phyloP scores from a whole-genome alignment of 2,797 vertebrate genomes.

The Acipenser oxyrinchus region DNA sequence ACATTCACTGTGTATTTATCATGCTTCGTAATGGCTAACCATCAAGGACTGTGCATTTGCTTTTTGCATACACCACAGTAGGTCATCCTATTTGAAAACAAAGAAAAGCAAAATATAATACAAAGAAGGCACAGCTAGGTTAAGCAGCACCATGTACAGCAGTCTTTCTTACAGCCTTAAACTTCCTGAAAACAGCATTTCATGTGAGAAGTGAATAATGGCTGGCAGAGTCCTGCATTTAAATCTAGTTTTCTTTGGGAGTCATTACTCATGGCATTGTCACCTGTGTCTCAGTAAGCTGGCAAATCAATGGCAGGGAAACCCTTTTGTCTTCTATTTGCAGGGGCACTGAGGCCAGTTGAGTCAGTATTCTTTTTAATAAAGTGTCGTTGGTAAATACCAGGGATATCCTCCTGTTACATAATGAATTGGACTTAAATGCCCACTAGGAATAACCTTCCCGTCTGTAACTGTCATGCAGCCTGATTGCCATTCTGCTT shows the following conservation, averaged over 20 bases:
- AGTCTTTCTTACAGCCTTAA: too few relatives aligned
- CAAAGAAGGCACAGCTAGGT: too few relatives aligned
- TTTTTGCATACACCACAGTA: too few relatives aligned
- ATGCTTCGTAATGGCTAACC: too few relatives aligned
- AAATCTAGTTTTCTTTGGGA: constrained; percentile 8
- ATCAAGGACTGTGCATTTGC: too few relatives aligned
- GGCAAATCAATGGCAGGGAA: constrained; percentile 53
- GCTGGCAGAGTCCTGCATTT: neutral
- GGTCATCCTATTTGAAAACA: too few relatives aligned
- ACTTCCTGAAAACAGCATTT: too few relatives aligned
- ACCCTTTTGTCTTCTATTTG: constrained; percentile 55
- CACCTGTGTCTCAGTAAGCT: constrained; percentile 36
- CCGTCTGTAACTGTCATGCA: constrained; percentile 40
- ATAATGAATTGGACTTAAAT: constrained; percentile 41
- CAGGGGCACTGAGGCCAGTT: constrained; percentile 55
- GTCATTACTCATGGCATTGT: too few relatives aligned
- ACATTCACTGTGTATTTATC: too few relatives aligned
- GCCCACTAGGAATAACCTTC: constrained; percentile 47
- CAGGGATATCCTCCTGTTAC: constrained; percentile 47
- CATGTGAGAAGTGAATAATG: too few relatives aligned
- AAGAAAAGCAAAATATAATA: too few relatives aligned
- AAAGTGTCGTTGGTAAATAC: constrained; percentile 62
- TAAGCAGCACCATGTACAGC: too few relatives aligned
- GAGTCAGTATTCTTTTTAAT: constrained; percentile 69
- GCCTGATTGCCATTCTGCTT: constrained; percentile 41